Percentiles rank a stretch among this genome's conserved stretches.
These are phyloP conservation scores for Vollenhovia emeryi DNA, from an alignment of 1,140 invertebrate genomes.

Conservation along the genomic window DNA sequence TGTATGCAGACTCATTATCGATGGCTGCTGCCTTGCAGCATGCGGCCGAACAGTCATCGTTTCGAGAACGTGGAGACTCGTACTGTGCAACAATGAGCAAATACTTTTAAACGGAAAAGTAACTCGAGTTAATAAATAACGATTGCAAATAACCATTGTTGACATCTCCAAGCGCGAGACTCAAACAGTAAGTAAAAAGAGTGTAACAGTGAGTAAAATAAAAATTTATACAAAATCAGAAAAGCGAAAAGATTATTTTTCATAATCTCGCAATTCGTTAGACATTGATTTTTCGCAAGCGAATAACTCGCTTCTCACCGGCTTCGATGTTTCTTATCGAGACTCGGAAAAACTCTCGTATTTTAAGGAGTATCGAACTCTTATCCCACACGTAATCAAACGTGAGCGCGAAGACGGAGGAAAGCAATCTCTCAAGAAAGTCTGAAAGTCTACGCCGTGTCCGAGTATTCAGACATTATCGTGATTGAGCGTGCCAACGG, in stretches of 20 bases:
- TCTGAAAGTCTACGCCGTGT: conserved; percentile 56
- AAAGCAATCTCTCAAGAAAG: conserved; percentile 61
- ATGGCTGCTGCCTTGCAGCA: conserved; percentile 34
- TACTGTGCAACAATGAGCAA: background rate
- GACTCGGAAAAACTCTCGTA: conserved; percentile 11
- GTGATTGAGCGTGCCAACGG: conserved; percentile 73
- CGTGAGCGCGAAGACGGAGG: conserved; percentile 15
- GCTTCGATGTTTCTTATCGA: background rate
- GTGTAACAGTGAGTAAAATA: too few relatives aligned
- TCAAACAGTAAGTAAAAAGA: background rate
- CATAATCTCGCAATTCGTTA: background rate
- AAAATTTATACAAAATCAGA: too few relatives aligned
- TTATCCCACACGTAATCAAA: conserved; percentile 45
- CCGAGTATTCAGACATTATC: conserved; percentile 75
- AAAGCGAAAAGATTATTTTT: too few relatives aligned
- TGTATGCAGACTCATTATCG: conserved; percentile 49
- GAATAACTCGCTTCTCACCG: background rate
- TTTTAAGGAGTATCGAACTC: conserved; percentile 34
- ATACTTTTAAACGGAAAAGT: background rate
- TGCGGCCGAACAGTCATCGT: background rate
- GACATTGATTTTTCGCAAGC: background rate
- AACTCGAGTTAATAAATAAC: conserved; percentile 1
- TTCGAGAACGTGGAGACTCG: conserved; percentile 4
- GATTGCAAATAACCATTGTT: background rate
- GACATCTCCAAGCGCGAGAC: background rate